A percentile compares a stretch with the other conserved stretches of the same genome.
Evolutionary conservation across 2,113 vertebrate species (phyloP).

Genomic region (Hiodon alosoides): DNA sequence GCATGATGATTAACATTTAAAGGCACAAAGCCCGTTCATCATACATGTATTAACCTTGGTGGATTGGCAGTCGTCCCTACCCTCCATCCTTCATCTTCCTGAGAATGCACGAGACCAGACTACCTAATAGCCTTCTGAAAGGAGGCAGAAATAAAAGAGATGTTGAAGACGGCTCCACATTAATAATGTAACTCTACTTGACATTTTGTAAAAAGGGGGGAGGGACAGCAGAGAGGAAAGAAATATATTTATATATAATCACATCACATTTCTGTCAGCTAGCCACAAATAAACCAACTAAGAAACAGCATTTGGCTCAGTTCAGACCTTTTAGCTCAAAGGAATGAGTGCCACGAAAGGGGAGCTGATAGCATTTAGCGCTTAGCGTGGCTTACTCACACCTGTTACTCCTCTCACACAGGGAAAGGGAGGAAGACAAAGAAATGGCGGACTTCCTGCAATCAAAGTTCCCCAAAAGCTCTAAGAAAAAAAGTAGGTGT

Average conservation of each 20-base stretch:
- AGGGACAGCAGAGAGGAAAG: neutral
- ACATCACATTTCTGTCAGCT: neutral
- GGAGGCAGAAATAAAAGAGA: neutral
- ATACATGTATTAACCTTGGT: too few relatives aligned
- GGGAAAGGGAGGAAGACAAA: constrained; percentile 81
- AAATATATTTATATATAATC: neutral
- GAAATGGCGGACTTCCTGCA: constrained; percentile 84
- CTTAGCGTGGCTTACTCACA: neutral
- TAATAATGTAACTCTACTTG: neutral
- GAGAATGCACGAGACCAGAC: neutral
- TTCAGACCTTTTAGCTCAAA: neutral
- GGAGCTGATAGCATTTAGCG: neutral
- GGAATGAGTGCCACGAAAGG: neutral
- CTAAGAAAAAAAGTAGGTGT: constrained; percentile 60
- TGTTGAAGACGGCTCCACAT: neutral
- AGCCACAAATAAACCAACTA: neutral
- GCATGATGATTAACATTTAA: too few relatives aligned
- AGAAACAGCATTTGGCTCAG: neutral
- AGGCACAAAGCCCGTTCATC: too few relatives aligned
- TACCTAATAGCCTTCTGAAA: neutral
- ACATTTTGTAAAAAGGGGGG: neutral
- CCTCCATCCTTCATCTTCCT: neutral
- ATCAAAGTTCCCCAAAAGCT: constrained; percentile 68
- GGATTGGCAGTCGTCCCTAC: neutral
- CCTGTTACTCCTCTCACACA: constrained; percentile 37